These are phyloP conservation scores for Catotricha subobsoleta DNA, from an alignment of 2,888 invertebrate species.

Conservation along the genomic window DNA sequence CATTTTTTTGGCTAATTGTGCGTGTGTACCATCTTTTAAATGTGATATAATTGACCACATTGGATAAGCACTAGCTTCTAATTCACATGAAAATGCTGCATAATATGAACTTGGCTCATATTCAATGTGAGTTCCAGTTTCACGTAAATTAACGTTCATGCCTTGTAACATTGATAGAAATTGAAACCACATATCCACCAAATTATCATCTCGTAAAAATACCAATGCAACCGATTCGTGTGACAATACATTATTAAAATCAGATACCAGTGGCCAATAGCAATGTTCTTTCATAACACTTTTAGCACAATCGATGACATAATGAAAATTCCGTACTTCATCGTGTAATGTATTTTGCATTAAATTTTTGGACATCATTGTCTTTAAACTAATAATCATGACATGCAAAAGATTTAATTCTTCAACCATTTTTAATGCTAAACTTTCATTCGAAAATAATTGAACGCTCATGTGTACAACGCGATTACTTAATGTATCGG, in stretches of 20 bases:
- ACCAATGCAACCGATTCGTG: slow-evolving; percentile 79
- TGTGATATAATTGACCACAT: slow-evolving; percentile 95
- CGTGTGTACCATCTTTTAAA: slow-evolving; percentile 53
- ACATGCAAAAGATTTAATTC: slow-evolving; percentile 78
- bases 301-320: slow-evolving; percentile 80
- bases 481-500: slow-evolving; percentile 82
- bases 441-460: slow-evolving; percentile 82
- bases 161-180: slow-evolving; percentile 91
- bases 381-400: slow-evolving; percentile 75
- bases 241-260: slow-evolving; percentile 88
- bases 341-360: slow-evolving; percentile 74
- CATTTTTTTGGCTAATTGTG: slow-evolving; percentile 56
- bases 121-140: slow-evolving; percentile 80
- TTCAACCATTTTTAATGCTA: slow-evolving; percentile 81
- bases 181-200: slow-evolving; percentile 92
- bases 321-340: slow-evolving; percentile 57
- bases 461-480: slow-evolving; percentile 97
- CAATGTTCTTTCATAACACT: slow-evolving; percentile 94
- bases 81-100: slow-evolving; percentile 92
- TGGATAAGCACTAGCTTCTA: slow-evolving; percentile 92
- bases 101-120: slow-evolving; percentile 95
- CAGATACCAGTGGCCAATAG: slow-evolving; percentile 95
- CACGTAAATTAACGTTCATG: slow-evolving; percentile 92
- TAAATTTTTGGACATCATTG: slow-evolving; percentile 86
- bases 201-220: slow-evolving; percentile 71